Evolutionary conservation across 2,888 invertebrate species (phyloP).

Genomic region (Heliconius aoede): DNA sequence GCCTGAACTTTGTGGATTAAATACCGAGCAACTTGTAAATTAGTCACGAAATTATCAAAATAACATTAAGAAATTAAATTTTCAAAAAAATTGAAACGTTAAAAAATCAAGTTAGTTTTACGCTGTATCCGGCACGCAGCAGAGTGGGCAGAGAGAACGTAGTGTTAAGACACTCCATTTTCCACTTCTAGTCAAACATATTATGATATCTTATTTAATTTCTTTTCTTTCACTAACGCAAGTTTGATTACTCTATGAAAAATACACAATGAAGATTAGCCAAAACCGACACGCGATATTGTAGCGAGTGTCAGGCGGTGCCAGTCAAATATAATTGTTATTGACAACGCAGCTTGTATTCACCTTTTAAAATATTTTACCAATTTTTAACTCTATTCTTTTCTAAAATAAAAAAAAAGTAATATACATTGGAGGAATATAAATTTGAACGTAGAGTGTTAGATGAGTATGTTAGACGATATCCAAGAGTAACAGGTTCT

Average conservation of each 20-base stretch:
- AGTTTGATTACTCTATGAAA: background rate
- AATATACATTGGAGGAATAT: background rate
- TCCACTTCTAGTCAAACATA: background rate
- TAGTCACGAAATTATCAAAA: no score
- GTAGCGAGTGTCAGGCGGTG: conserved; percentile 19
- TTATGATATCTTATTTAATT: background rate
- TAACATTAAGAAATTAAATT: no score
- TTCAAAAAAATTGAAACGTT: no score
- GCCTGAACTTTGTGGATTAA: no score
- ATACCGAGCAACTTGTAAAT: no score
- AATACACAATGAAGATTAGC: conserved; percentile 19
- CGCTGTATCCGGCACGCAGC: no score
- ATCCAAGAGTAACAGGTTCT: no score
- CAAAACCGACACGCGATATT: conserved; percentile 17
- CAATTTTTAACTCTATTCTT: background rate
- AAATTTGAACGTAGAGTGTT: background rate
- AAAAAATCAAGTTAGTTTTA: no score
- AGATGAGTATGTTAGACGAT: background rate
- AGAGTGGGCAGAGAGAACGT: no score
- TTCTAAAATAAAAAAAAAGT: background rate
- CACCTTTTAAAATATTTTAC: background rate
- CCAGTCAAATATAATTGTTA: conserved; percentile 19
- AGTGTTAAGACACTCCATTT: no score
- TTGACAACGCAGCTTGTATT: conserved; percentile 14
- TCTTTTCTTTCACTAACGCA: conserved; percentile 4